These are phyloP conservation scores for Azemiops feae DNA, from an alignment of 2,113 vertebrate genomes.

Conservation along the genomic window DNA sequence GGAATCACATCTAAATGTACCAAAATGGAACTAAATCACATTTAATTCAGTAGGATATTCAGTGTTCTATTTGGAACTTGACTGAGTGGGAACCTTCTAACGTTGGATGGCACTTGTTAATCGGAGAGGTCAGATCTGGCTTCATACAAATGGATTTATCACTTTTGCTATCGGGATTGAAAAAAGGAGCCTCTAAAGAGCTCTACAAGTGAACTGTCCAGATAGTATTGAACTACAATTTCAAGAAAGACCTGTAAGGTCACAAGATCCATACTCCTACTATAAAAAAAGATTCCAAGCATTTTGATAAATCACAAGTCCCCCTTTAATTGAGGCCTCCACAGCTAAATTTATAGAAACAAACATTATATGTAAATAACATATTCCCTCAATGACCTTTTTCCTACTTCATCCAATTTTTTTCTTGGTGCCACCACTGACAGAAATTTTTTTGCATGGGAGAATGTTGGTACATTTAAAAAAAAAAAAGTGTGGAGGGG, in stretches of 20 bases:
- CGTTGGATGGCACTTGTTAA: background rate
- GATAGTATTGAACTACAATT: background rate
- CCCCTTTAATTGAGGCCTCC: no score
- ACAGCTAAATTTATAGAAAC: no score
- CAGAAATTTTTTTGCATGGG: no score
- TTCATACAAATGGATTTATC: background rate
- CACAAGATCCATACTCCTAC: no score
- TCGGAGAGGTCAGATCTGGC: background rate
- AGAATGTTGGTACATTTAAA: background rate
- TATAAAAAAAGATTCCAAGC: no score
- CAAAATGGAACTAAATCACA: background rate
- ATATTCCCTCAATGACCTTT: no score
- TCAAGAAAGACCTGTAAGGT: no score
- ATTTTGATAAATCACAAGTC: no score
- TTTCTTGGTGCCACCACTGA: no score
- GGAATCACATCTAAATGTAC: background rate
- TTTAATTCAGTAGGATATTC: background rate
- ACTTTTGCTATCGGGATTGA: background rate
- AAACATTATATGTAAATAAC: no score
- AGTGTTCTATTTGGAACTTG: background rate
- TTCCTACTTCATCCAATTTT: no score
- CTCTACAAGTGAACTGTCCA: background rate
- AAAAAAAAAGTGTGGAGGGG: background rate
- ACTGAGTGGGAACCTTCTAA: background rate
- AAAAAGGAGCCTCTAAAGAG: background rate